Conservation (phyloP, 2,797 vertebrate species). For the Cirrhinus mrigala region DNA sequence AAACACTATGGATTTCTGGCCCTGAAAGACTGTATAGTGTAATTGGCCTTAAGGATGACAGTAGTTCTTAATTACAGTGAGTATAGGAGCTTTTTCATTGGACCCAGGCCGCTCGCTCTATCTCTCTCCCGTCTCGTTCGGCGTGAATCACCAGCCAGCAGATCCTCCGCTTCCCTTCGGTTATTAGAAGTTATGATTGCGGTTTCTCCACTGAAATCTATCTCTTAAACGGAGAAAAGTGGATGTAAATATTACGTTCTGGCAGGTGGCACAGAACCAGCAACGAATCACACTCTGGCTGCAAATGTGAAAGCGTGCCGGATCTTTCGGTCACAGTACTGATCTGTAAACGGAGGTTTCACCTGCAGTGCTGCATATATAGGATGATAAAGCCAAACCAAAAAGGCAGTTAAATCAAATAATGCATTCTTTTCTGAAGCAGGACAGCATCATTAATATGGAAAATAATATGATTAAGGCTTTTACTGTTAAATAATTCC, state of each 20-base stretch:
- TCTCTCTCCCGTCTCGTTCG: conserved; percentile 22
- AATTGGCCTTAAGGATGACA: conserved; percentile 65
- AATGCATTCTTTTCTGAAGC: background rate
- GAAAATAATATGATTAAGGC: too few relatives aligned
- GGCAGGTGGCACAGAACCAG: conserved; percentile 47
- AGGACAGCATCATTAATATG: background rate
- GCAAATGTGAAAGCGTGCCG: conserved; percentile 21
- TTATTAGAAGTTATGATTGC: conserved; percentile 48
- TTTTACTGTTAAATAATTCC: background rate
- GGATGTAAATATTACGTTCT: conserved; percentile 43
- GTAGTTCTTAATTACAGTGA: conserved; percentile 65
- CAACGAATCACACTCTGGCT: conserved; percentile 30
- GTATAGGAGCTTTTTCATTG: conserved; percentile 47
- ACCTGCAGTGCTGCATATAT: conserved; percentile 14
- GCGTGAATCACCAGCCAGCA: conserved; percentile 27
- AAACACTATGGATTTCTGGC: conserved; percentile 66
- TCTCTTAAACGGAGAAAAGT: conserved; percentile 51
- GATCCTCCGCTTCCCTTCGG: conserved; percentile 34
- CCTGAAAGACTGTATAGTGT: conserved; percentile 57
- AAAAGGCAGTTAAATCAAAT: conserved; percentile 23
- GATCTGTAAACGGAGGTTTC: conserved; percentile 31
- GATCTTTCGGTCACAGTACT: conserved; percentile 14
- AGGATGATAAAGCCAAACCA: conserved; percentile 7
- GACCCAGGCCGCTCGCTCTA: conserved; percentile 28
- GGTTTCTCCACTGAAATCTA: conserved; percentile 49